phyloP scores from a whole-genome alignment of 2,113 vertebrate genomes.

The Propithecus coquereli region DNA sequence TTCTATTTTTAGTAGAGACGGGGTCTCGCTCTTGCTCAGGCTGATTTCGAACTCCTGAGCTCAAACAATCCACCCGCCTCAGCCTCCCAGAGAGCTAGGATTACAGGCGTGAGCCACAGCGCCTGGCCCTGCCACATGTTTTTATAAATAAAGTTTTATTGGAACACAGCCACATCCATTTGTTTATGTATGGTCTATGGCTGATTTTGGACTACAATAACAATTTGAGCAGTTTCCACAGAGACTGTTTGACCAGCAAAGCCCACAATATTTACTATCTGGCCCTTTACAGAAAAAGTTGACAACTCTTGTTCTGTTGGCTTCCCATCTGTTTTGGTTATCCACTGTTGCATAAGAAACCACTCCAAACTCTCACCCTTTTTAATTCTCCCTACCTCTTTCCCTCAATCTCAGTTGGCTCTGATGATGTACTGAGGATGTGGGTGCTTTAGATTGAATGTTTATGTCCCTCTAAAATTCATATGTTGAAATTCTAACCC shows the following conservation, averaged over 20 bases:
- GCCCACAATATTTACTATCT: not conserved
- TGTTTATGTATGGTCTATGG: not conserved
- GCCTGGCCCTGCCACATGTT: not conserved
- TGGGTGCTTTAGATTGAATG: not conserved
- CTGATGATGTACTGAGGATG: not conserved
- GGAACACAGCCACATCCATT: not conserved
- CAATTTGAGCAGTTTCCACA: not conserved
- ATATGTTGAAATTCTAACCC: not conserved
- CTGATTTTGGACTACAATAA: not conserved
- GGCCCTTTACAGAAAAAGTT: not conserved
- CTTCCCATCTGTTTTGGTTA: not conserved
- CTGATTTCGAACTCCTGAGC: too few relatives aligned
- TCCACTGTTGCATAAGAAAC: not conserved
- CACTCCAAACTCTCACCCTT: not conserved
- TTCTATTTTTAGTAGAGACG: too few relatives aligned
- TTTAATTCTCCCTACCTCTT: not conserved
- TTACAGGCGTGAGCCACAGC: too few relatives aligned
- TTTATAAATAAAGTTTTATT: not conserved
- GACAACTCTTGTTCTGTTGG: not conserved
- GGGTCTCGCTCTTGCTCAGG: too few relatives aligned
- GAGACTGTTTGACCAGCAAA: not conserved
- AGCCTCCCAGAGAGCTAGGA: too few relatives aligned
- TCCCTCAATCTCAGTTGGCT: not conserved
- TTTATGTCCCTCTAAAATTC: not conserved
- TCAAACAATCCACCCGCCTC: too few relatives aligned